phyloP scores from a whole-genome alignment of 1,140 invertebrate species.

The Spodoptera frugiperda region DNA sequence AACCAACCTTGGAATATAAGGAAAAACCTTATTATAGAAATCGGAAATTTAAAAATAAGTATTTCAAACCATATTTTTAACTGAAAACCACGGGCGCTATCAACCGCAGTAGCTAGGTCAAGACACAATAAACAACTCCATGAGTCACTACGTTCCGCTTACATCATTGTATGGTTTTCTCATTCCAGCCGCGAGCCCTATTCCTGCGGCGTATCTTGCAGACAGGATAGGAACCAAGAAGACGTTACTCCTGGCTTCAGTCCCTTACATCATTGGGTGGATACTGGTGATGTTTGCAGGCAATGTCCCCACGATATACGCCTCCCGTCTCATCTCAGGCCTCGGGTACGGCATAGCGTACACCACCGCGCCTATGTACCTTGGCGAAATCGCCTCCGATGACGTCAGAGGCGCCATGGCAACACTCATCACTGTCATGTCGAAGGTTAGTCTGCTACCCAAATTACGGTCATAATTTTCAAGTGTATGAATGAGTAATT shows the following conservation, averaged over 20 bases:
- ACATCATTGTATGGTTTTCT: conserved; percentile 17
- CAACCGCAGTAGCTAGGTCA: neutral
- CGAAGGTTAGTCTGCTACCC: conserved; percentile 73
- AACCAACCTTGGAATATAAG: too few species aligned
- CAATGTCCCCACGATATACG: conserved; percentile 85
- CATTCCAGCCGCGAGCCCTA: conserved; percentile 79
- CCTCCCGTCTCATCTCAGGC: conserved; percentile 87
- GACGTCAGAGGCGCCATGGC: conserved; percentile 90
- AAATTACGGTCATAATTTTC: neutral
- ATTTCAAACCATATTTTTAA: too few species aligned
- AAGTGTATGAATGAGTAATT: conserved; percentile 3
- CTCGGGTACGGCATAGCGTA: conserved; percentile 90
- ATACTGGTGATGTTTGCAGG: conserved; percentile 87
- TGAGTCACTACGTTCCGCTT: neutral
- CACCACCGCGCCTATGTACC: conserved; percentile 88
- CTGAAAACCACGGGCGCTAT: neutral
- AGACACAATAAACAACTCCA: neutral
- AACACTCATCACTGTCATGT: conserved; percentile 89
- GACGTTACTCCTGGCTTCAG: conserved; percentile 87
- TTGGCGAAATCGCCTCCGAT: conserved; percentile 89
- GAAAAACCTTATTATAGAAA: too few species aligned
- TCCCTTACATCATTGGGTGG: conserved; percentile 89
- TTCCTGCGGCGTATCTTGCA: conserved; percentile 82
- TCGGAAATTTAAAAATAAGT: too few species aligned
- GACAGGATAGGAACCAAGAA: conserved; percentile 89